Evolutionary conservation across 2,797 vertebrate genomes (phyloP), one percentile per base, ranked within the genome.

Genomic region (Avahi laniger): DNA sequence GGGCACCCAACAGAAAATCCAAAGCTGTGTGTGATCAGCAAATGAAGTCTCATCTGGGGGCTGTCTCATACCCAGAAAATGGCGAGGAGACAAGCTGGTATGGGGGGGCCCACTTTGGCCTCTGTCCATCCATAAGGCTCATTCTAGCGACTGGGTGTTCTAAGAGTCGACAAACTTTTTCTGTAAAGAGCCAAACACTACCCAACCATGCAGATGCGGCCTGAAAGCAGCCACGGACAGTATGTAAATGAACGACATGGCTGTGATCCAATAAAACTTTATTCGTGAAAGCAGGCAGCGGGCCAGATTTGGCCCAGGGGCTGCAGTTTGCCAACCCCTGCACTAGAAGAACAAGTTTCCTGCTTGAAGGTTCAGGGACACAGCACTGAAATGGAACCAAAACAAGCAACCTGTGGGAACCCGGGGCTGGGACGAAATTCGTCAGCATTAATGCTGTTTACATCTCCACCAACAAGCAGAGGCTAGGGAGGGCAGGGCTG

Each of bases 141-240:
- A 0, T 7, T n/a, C 24, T 24, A 87, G 12, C 30, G 2, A 18
- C 5, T 0, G 0, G 0, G 6, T 1, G 7, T 5, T 17, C 33
- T 11, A 10, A 63, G 17, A 65, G 38, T 7, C 14, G 5, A 41
- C 52, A 33, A 78, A 17, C 4, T 4, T 30, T 50, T 52, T 30
- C 73, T 13, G 4, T 13, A 7, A 43, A 65, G 38, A 69, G 50
- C 33, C 65, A 69, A 46, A 79, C 30, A 1, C 52, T 20, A 7
- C 50, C 46, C 10, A 33, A 2, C 13, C 41, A 33, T 52, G 72
- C 78, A 20, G 30, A 75, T 18, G 26, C 26, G 35, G 50, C 48
- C 75, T 8, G 4, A 22, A 14, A 83, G 78, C 33, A 28, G 52
- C 65, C 41, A 22, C 1, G 2, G 75, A 35, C 0, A 4, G 43